Evolutionary conservation across 1,140 invertebrate genomes (phyloP), one percentile per base, ranked within the genome.

Genomic region (Zaprionus inermis): DNA sequence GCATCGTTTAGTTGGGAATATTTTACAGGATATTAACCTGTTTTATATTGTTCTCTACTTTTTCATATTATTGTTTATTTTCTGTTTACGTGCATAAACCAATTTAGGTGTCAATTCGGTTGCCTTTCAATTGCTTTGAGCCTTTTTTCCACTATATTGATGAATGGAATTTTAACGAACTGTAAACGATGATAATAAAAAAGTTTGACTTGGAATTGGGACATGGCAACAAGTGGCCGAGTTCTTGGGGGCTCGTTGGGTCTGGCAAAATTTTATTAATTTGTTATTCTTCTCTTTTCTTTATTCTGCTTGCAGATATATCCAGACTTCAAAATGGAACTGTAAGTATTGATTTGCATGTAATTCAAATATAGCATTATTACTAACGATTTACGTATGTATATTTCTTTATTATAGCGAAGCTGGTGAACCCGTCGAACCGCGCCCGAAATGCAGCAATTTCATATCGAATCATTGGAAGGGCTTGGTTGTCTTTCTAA

Each of bases 401-500:
- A 10, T 41, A 46, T 52, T 16, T 28, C 0, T 44, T 34, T 44
- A 18, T 28, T 24, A 16, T 36, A 91, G 90, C 55, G 90, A 91
- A 78, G 77, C 75, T 24, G 75, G 68, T 6, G 85, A 90, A 46
- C 70, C 78, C 14, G 52, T 71, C 10, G 74, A 81, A 10, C 72
- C 76, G 5, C 71, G 61, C 3, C 52, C 67, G 9, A 78, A 71
- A 30, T 76, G 63, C 34, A 59, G 71, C 22, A 73, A 73, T 28
- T 91, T 92, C 75, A 64, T 89, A 38, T 5, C 76, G 18, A 86
- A 82, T 38, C 95, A 95, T 75, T 96, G 95, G 95, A 95, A 94
- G 79, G 94, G 94, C 5, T 76, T 95, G 0, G 88, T 95, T 7
- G 93, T 95, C 16, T 93, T 95, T 22, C 16, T 95, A 20, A 94